Base-by-base conservation (phyloP, 2,888 invertebrate species). In the Mesochorus sp. region DNA sequence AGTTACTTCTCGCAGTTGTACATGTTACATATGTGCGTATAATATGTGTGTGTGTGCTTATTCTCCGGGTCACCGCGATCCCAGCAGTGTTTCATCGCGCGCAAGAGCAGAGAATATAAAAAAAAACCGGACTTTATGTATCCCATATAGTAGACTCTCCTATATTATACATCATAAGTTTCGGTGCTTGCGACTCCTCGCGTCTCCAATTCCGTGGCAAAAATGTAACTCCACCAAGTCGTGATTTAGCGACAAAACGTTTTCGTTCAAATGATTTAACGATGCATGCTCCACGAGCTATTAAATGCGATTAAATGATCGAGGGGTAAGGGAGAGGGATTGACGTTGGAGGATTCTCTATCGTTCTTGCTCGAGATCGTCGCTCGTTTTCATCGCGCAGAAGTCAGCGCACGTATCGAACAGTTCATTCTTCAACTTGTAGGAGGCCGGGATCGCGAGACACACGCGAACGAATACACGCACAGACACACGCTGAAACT, bases 361-460 rank as follows among this genome's bases (percentile, higher is more conserved):
- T 51, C 37, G 75, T 71, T 79, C 64, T 75, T 75, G 71, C 47
- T 51, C 39, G n/a, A n/a, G 34, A 66, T 70, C 42, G 66, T 55
- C 28, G 37, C 66, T 61, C 53, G 71, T 62, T 71, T 44, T 62
- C 21, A 71, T 53, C 42, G 59, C 47, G 53, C 84, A 82, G 80
- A 85, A 85, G 84, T 85, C 85, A 70, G 47, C 55, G 85, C 85
- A 85, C 85, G 85, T 85, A 78, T 77, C 82, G 80, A 75, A 79
- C 75, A 85, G 85, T 85, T 85, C 85, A 85, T 85, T 85, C 84
- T 85, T 85, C 82, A 79, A 82, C 83, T 83, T 74, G 83, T 82
- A 84, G 83, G 75, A 76, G 79, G 53, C 75, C 67, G 28, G 3
- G 66, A 71, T 75, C 66, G 61, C 61, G 64, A 79, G 34, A 68